Conservation (phyloP, 2,888 invertebrate species). For the Plusia festucae region DNA sequence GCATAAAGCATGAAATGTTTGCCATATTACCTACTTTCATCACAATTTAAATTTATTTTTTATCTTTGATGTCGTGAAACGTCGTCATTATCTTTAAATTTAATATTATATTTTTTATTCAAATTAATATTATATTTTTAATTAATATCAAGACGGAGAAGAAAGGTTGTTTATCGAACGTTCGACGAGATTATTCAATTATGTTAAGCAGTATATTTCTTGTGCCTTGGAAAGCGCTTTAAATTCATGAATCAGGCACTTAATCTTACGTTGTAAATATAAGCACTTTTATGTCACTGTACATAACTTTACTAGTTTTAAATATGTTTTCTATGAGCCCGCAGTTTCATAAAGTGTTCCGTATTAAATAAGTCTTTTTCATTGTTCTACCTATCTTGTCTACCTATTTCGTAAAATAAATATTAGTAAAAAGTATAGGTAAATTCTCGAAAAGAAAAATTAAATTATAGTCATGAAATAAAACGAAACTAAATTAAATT, state of each 20-base stretch:
- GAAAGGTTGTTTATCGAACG: conserved; percentile 26
- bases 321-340: conserved; percentile 11
- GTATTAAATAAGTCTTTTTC: background rate
- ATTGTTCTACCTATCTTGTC: too few species aligned
- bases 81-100: background rate
- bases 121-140: conserved; percentile 17
- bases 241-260: conserved; percentile 38
- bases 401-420: too few species aligned
- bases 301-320: conserved; percentile 15
- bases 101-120: conserved; percentile 15
- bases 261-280: conserved; percentile 36
- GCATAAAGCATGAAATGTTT: conserved; percentile 42
- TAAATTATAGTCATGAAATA: too few species aligned
- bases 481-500: too few species aligned
- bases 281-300: conserved; percentile 31
- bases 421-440: too few species aligned
- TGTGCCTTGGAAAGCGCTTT: conserved; percentile 42
- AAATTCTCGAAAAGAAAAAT: too few species aligned
- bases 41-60: conserved; percentile 14
- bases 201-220: conserved; percentile 41
- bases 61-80: conserved; percentile 32
- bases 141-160: conserved; percentile 15
- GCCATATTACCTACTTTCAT: conserved; percentile 9
- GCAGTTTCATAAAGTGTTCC: conserved; percentile 11
- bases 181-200: conserved; percentile 40